A percentile compares a stretch with the other conserved stretches of the same genome.
These are phyloP conservation scores for Lytechinus variegatus DNA, from an alignment of 35 echinoderm and acorn worm species.

Conservation along the genomic window DNA sequence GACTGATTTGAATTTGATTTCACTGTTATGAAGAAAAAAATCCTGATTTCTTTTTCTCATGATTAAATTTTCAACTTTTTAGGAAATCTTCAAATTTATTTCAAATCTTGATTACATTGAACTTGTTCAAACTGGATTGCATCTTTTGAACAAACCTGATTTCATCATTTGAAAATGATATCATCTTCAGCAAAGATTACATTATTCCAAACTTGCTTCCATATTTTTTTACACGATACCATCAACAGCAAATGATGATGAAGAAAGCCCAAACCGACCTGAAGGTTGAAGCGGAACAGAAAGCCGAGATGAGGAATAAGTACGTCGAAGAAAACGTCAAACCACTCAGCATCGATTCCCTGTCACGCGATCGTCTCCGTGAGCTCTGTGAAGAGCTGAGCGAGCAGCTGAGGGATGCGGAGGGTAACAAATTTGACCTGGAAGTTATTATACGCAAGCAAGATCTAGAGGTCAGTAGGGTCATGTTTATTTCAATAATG, in stretches of 20 bases:
- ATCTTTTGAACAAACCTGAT: no score
- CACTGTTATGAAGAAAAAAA: no score
- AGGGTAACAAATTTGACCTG: slow-evolving; percentile 71
- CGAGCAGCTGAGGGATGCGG: slow-evolving; percentile 43
- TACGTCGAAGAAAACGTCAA: slow-evolving; percentile 61
- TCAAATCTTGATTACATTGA: no score
- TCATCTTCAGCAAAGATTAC: no score
- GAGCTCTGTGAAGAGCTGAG: slow-evolving; percentile 58
- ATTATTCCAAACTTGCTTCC: no score
- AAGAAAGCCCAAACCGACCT: slow-evolving; percentile 64
- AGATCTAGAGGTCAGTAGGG: slow-evolving; percentile 32
- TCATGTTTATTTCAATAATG: neutral
- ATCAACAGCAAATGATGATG: slow-evolving; percentile 62
- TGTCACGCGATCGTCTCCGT: slow-evolving; percentile 50
- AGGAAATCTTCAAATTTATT: no score
- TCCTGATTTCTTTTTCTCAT: no score
- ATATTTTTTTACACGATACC: no score
- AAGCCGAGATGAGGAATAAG: slow-evolving; percentile 44
- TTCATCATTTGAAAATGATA: no score
- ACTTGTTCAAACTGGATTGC: no score
- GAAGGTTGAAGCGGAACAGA: slow-evolving; percentile 61
- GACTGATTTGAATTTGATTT: no score
- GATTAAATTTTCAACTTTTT: no score
- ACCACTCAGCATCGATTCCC: slow-evolving; percentile 50
- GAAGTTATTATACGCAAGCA: slow-evolving; percentile 60